Evolutionary conservation across 2,113 vertebrate species (phyloP).

Genomic region (Silurus asotus): DNA sequence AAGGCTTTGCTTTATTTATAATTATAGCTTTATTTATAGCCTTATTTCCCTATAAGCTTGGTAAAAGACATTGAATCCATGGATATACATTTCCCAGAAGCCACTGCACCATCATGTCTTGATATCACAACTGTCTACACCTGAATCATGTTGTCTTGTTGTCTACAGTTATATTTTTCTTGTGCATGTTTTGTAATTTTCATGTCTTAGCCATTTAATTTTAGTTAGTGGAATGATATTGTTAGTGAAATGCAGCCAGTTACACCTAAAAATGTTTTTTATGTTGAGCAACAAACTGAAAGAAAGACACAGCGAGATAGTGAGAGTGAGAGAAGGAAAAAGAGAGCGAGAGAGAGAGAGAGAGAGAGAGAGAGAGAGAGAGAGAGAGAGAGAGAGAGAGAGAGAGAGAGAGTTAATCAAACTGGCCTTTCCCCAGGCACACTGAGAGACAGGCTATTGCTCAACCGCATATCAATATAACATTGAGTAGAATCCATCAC

Average conservation of each 20-base stretch:
- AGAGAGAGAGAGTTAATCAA: constrained; percentile 28
- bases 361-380: neutral
- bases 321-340: neutral
- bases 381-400: neutral
- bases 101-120: too few species aligned
- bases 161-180: too few species aligned
- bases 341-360: neutral
- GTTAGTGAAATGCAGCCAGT: neutral
- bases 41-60: too few species aligned
- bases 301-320: neutral
- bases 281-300: neutral
- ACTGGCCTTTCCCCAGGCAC: constrained; percentile 36
- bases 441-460: constrained; percentile 19
- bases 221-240: neutral
- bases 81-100: too few species aligned
- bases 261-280: neutral
- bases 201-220: neutral
- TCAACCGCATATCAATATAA: constrained; percentile 38
- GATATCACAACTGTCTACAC: too few species aligned
- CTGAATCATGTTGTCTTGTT: too few species aligned
- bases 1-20: too few species aligned
- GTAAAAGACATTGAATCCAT: too few species aligned
- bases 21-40: too few species aligned
- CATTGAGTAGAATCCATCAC: constrained; percentile 26
- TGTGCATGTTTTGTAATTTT: too few species aligned